Evolutionary conservation across 2,797 vertebrate genomes (phyloP).

Genomic region (Coracias cyanogaster): DNA sequence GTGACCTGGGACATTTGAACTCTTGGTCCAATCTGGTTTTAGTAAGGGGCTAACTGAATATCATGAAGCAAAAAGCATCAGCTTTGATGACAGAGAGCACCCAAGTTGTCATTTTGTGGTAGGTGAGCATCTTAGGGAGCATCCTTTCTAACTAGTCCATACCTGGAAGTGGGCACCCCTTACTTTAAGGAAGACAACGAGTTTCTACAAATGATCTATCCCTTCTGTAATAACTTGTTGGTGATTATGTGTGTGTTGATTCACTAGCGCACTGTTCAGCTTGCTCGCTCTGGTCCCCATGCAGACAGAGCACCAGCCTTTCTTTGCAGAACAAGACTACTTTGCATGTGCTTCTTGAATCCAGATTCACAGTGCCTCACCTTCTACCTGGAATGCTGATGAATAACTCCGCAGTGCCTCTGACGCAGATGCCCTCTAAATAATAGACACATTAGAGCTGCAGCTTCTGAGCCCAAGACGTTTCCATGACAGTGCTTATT

Average conservation of each 20-base stretch:
- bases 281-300: background rate
- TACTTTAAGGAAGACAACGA: background rate
- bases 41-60: rapidly evolving
- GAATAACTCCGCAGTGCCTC: background rate
- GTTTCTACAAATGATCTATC: background rate
- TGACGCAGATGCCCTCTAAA: background rate
- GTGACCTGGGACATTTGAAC: background rate
- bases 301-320: background rate
- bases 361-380: background rate
- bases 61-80: rapidly evolving
- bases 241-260: background rate
- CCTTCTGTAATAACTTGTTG: background rate
- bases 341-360: rapidly evolving
- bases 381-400: background rate
- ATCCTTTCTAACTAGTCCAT: rapidly evolving
- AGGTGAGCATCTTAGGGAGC: background rate
- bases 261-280: background rate
- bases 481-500: background rate
- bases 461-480: background rate
- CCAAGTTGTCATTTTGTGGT: background rate
- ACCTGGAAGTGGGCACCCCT: background rate
- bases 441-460: background rate
- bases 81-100: background rate
- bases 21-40: background rate
- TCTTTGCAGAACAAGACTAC: background rate